Base-by-base conservation (phyloP, 2,113 vertebrate species). In the Oceanites oceanicus region DNA sequence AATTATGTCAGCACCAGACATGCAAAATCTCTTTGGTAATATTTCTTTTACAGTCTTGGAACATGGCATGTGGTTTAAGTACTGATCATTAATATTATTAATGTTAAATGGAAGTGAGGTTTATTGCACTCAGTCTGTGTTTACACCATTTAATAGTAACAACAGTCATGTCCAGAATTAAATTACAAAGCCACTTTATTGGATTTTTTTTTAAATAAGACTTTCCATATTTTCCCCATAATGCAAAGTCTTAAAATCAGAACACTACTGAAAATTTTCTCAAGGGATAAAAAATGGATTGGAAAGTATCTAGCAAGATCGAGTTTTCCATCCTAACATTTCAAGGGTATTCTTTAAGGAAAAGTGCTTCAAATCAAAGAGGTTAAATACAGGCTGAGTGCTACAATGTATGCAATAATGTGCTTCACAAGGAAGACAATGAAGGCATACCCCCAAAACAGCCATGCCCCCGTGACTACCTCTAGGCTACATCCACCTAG, bases 1-100 rank as follows among this genome's bases (percentile, higher is more conserved):
- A 95, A 85, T 94, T 92, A 79, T 91, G 87, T 88, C 84, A 61
- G 89, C 89, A 91, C 32, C 81, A 95, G 94, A 80, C 92, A 82
- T 56, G 74, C 81, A 94, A 92, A 94, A 87, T 88, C 81, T 92
- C 91, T 82, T 78, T 23, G 45, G 70, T 92, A 71, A 62, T 91
- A 73, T 87, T 95, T 88, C 80, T 94, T 86, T 90, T 93, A 74
- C 71, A 77, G 62, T 95, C 47, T 58, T 83, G 92, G 56, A 88
- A 82, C 61, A 86, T 17, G 29, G 34, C 4, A 0, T 59, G 67
- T 66, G 65, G 94, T 87, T 89, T 94, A 92, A 96, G 91, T 59
- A 56, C 77, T 50, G 45, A 65, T 95, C 89, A 82, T 97, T 94
- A 97, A 62, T 79, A 88, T 86, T 92, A 91, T 76, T 95, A 87